These are phyloP conservation scores for Gyrodactylus salaris DNA, from an alignment of 1,140 invertebrate species.

Conservation along the genomic window DNA sequence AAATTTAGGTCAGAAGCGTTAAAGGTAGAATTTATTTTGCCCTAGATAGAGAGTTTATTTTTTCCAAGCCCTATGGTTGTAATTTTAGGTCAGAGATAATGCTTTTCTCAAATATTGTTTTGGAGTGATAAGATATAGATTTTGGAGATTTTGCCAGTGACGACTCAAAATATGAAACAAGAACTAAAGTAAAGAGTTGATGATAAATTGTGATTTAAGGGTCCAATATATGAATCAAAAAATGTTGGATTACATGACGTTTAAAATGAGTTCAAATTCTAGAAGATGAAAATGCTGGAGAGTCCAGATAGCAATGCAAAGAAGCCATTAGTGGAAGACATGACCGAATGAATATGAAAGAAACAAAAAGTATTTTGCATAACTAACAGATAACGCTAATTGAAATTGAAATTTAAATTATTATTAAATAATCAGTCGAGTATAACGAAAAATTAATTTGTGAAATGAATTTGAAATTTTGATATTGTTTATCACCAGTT, in stretches of 20 bases:
- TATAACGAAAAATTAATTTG: not conserved
- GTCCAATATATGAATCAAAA: not conserved
- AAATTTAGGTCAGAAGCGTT: no score
- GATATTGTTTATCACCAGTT: not conserved
- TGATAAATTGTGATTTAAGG: not conserved
- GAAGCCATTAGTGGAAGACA: not conserved
- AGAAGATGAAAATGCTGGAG: not conserved
- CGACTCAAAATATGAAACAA: not conserved
- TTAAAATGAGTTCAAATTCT: not conserved
- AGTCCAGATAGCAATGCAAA: not conserved
- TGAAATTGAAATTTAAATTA: not conserved
- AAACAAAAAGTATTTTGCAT: not conserved
- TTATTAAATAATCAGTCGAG: not conserved
- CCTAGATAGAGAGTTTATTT: no score
- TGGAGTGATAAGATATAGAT: no score
- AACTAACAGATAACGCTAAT: not conserved
- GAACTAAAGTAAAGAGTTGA: not conserved
- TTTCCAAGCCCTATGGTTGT: no score
- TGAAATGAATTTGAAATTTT: not conserved
- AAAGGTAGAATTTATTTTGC: no score
- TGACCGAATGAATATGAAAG: not conserved
- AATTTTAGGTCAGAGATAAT: no score
- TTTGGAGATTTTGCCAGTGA: not conserved
- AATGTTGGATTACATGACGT: not conserved
- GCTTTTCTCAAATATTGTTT: no score